These are phyloP conservation scores for Microtus californicus DNA, from an alignment of 2,797 vertebrate species.

Conservation along the genomic window DNA sequence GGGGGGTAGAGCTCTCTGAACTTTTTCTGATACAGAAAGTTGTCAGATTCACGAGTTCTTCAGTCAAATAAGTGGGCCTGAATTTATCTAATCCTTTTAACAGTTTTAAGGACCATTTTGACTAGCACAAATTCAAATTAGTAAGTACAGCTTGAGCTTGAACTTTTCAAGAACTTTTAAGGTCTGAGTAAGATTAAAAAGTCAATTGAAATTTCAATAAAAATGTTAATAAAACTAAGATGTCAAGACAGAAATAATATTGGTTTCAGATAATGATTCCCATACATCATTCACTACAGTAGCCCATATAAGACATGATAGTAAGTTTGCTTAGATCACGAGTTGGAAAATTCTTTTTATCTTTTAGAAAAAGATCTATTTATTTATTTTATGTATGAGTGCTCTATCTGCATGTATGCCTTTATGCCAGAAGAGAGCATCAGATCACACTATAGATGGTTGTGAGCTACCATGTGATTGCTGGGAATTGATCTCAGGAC, in stretches of 20 bases:
- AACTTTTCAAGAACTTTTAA: slow-evolving; percentile 55
- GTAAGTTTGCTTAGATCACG: slow-evolving; percentile 3
- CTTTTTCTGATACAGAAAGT: background rate
- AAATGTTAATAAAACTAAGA: slow-evolving; percentile 37
- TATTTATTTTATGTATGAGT: background rate
- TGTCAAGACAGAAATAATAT: slow-evolving; percentile 1
- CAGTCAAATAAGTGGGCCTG: background rate
- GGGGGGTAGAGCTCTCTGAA: background rate
- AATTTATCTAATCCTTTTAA: background rate
- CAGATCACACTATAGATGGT: background rate
- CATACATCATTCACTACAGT: background rate
- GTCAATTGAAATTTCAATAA: slow-evolving; percentile 35
- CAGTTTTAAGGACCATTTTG: slow-evolving; percentile 28
- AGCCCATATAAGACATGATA: background rate
- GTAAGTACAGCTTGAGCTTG: slow-evolving; percentile 40
- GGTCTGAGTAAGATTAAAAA: slow-evolving; percentile 24
- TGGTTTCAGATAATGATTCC: slow-evolving; percentile 37
- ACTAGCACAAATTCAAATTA: slow-evolving; percentile 43
- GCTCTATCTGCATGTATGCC: background rate
- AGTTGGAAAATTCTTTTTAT: background rate
- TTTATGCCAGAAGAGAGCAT: background rate
- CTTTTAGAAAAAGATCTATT: background rate
- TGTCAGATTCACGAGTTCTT: background rate
- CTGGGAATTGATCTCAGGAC: background rate
- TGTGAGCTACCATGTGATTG: background rate